Conservation (phyloP, 2,113 vertebrate species). For the Potamarius usumacintae region DNA sequence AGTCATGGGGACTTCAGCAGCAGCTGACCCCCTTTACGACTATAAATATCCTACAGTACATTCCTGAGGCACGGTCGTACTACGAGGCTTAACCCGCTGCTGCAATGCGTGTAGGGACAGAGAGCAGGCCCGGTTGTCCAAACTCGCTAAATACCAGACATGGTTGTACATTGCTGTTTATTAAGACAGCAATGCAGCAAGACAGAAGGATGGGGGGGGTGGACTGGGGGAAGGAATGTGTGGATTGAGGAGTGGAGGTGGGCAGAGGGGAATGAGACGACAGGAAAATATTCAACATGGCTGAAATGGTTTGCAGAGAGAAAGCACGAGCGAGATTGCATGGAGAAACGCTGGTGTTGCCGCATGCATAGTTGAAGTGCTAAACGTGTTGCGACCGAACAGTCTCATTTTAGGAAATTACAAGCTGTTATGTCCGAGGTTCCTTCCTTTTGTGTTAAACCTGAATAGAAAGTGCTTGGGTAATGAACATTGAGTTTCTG, state of each 20-base stretch:
- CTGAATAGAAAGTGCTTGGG: slow-evolving; percentile 25
- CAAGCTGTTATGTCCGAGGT: not conserved
- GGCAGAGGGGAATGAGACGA: not conserved
- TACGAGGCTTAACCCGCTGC: not conserved
- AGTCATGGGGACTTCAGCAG: slow-evolving; percentile 61
- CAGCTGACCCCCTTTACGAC: slow-evolving; percentile 59
- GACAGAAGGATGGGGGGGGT: slow-evolving; percentile 28
- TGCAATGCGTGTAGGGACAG: slow-evolving; percentile 26
- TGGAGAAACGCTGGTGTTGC: not conserved
- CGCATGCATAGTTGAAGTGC: not conserved
- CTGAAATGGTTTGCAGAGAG: not conserved
- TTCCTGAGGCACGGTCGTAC: slow-evolving; percentile 40
- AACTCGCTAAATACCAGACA: slow-evolving; percentile 65
- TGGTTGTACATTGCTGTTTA: slow-evolving; percentile 70
- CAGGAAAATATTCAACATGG: not conserved
- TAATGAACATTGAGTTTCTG: not conserved
- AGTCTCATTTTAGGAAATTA: not conserved
- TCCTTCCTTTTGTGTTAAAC: not conserved
- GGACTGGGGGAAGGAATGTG: not conserved
- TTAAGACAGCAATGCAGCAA: slow-evolving; percentile 59
- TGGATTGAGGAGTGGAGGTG: slow-evolving; percentile 23
- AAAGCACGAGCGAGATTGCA: not conserved
- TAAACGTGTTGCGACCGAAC: not conserved
- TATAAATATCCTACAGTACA: slow-evolving; percentile 61
- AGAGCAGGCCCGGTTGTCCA: slow-evolving; percentile 50